These are phyloP conservation scores for Dicaeum eximium DNA, from an alignment of 2,113 vertebrate genomes.

Conservation along the genomic window DNA sequence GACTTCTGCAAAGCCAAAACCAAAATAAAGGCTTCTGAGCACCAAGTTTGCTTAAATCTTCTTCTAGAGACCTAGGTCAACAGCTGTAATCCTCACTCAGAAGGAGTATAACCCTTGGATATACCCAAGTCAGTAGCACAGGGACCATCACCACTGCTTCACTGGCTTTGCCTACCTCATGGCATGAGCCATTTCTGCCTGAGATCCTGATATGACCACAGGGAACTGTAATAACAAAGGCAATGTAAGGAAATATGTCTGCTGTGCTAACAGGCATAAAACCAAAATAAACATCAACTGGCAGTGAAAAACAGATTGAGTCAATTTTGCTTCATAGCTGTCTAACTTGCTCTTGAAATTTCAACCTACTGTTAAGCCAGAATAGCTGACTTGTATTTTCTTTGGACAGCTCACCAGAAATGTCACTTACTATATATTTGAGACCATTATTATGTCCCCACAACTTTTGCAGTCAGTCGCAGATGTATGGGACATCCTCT, in stretches of 20 bases:
- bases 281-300: not conserved
- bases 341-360: not conserved
- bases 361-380: not conserved
- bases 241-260: not conserved
- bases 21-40: not conserved
- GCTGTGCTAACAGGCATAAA: accelerated
- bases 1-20: not conserved
- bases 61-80: not conserved
- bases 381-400: not conserved
- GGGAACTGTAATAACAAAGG: not conserved
- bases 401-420: not conserved
- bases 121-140: not conserved
- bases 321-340: not conserved
- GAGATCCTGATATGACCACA: not conserved
- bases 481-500: not conserved
- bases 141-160: not conserved
- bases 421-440: not conserved
- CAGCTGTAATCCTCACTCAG: not conserved
- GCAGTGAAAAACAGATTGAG: not conserved
- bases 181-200: not conserved
- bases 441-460: not conserved
- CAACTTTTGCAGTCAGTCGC: not conserved
- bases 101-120: not conserved
- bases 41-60: not conserved
- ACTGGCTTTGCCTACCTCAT: not conserved